These are phyloP conservation scores for Clarias fuscus DNA, from an alignment of 2,797 vertebrate genomes.

Conservation along the genomic window DNA sequence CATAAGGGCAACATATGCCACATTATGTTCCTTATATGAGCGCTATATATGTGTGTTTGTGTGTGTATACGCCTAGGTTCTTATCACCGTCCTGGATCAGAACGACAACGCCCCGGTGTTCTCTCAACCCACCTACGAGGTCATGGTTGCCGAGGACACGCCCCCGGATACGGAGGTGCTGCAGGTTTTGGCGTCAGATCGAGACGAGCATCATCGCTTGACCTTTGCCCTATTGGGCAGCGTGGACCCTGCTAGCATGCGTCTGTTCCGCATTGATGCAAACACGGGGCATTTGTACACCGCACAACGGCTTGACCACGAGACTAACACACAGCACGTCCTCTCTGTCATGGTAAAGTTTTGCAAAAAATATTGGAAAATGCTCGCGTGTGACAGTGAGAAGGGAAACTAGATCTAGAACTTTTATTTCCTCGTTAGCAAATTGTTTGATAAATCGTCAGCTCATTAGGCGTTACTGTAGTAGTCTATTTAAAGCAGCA, in stretches of 20 bases:
- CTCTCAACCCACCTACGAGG: slow-evolving; percentile 87
- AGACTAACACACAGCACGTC: slow-evolving; percentile 90
- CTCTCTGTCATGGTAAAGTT: slow-evolving; percentile 89
- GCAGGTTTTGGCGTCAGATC: slow-evolving; percentile 89
- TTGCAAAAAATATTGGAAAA: background rate
- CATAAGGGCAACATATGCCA: slow-evolving; percentile 34
- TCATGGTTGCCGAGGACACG: slow-evolving; percentile 89
- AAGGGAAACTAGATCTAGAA: background rate
- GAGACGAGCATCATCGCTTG: slow-evolving; percentile 87
- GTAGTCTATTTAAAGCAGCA: too few species aligned
- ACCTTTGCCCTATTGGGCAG: slow-evolving; percentile 91
- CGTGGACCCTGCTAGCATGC: slow-evolving; percentile 86
- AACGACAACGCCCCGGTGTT: slow-evolving; percentile 95
- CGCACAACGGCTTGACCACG: slow-evolving; percentile 87
- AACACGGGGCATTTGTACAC: slow-evolving; percentile 84
- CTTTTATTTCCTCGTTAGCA: background rate
- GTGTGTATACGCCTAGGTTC: slow-evolving; percentile 73
- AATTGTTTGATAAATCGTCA: too few species aligned
- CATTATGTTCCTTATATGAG: slow-evolving; percentile 22
- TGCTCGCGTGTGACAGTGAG: background rate
- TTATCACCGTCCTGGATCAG: slow-evolving; percentile 90
- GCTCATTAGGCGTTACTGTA: too few species aligned
- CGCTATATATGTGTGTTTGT: slow-evolving; percentile 39
- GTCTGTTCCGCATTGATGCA: slow-evolving; percentile 89
- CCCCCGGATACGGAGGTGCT: slow-evolving; percentile 88